Evolutionary conservation across 1,140 invertebrate genomes (phyloP), one percentile per base, ranked within the genome.

Genomic region (Aphidius ervi): DNA sequence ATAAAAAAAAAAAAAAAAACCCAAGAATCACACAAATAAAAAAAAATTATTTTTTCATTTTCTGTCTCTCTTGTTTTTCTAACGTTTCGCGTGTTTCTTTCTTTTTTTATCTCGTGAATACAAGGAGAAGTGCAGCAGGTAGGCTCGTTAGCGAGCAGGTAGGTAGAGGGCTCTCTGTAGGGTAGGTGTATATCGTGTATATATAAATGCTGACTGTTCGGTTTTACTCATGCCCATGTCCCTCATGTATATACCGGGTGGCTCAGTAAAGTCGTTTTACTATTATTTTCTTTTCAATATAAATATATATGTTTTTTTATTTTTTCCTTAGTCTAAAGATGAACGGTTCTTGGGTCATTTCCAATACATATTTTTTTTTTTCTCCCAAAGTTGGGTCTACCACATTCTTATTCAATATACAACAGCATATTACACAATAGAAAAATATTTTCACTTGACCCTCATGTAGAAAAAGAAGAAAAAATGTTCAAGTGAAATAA

Each of bases 81-180:
- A 31, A 31, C 23, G 23, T 31, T 31, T 31, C 4, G 4, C 41
- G 40, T 52, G 37, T 42, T 54, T 54, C 52, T 54, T 40, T 54
- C 52, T 48, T 56, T 62, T 54, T 67, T 65, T 62, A 60, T 68
- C 73, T 64, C 67, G 62, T 66, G 68, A 72, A 76, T 74, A 67
- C 68, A 75, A 77, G 73, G 4, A 77, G 72, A 75, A 77, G 73
- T 74, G 72, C 71, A 74, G 74, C 52, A 78, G 74, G 75, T 77
- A 78, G 74, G 72, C 75, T 78, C 74, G 76, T 78, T 79, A 78
- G 76, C 74, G 70, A 74, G 69, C 73, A 78, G 75, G 76, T 77
- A 78, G 74, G 67, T 68, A 70, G 69, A 68, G 52, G 62, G 43
- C 58, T 39, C 56, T 48, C 58, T 45, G 50, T 39, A 69, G 66